phyloP scores from a whole-genome alignment of 2,888 invertebrate genomes.

The Blastobasis adustella region DNA sequence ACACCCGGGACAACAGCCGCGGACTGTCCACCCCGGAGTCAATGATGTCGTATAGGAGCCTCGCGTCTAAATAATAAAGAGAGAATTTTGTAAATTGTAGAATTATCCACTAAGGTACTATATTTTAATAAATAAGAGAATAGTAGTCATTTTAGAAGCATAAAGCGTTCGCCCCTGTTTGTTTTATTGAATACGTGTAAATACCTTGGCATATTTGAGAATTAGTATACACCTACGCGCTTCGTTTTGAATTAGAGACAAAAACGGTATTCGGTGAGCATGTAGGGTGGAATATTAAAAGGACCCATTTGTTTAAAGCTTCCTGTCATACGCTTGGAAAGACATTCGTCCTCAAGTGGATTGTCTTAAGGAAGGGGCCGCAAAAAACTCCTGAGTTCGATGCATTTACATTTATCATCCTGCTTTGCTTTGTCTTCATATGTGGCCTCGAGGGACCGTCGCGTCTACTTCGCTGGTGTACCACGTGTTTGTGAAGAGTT shows the following conservation, averaged over 20 bases:
- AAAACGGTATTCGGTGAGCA: not conserved
- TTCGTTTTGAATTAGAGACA: not conserved
- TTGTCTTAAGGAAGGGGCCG: slow-evolving; percentile 26
- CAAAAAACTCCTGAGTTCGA: slow-evolving; percentile 30
- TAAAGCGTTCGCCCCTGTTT: too few relatives aligned
- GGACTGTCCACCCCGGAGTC: too few relatives aligned
- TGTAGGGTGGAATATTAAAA: slow-evolving; percentile 3
- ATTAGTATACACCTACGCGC: too few relatives aligned
- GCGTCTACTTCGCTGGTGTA: not conserved
- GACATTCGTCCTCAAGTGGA: slow-evolving; percentile 28
- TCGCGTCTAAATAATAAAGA: too few relatives aligned
- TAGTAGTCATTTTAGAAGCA: too few relatives aligned
- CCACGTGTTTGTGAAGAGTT: slow-evolving; percentile 22
- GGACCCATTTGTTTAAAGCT: slow-evolving; percentile 24
- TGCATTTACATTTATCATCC: slow-evolving; percentile 44
- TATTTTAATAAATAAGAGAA: too few relatives aligned
- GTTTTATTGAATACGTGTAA: too few relatives aligned
- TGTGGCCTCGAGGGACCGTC: slow-evolving; percentile 25
- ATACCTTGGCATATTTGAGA: too few relatives aligned
- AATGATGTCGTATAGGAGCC: too few relatives aligned
- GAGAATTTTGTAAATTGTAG: too few relatives aligned
- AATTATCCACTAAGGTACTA: too few relatives aligned
- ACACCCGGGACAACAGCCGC: too few relatives aligned
- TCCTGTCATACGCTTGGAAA: slow-evolving; percentile 31
- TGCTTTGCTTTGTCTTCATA: slow-evolving; percentile 36